Evolutionary conservation across 1,140 invertebrate species (phyloP).

Genomic region (Neotoxoptera formosana): DNA sequence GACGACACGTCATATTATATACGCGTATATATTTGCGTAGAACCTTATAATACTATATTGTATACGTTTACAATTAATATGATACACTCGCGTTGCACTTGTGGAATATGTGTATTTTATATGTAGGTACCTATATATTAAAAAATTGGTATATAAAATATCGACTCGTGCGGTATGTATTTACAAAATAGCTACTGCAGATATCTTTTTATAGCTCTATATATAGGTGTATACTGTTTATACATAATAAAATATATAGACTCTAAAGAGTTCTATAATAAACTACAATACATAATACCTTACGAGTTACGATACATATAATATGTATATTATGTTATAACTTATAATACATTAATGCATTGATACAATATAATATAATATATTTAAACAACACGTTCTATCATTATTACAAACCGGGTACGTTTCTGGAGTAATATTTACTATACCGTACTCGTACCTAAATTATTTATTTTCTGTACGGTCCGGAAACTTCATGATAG

Average conservation of each 20-base stretch:
- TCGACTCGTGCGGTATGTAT: background rate
- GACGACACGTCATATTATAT: background rate
- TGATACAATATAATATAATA: too few species aligned
- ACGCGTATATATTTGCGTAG: background rate
- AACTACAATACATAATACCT: background rate
- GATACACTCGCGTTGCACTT: background rate
- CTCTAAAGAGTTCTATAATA: background rate
- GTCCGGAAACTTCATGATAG: too few species aligned
- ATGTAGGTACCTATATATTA: background rate
- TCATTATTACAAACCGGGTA: background rate
- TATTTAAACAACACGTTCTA: background rate
- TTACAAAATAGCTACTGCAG: constrained; percentile 8
- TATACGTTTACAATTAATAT: background rate
- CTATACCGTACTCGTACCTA: background rate
- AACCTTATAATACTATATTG: too few species aligned
- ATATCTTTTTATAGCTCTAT: background rate
- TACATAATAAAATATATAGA: background rate
- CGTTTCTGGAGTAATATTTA: background rate
- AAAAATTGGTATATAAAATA: background rate
- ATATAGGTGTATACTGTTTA: background rate
- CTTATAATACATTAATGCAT: too few species aligned
- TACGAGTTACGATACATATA: background rate
- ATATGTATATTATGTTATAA: too few species aligned
- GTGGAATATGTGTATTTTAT: background rate
- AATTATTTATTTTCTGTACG: too few species aligned